Conservation (phyloP, 2,113 vertebrate species). For the Paratilapia polleni region DNA sequence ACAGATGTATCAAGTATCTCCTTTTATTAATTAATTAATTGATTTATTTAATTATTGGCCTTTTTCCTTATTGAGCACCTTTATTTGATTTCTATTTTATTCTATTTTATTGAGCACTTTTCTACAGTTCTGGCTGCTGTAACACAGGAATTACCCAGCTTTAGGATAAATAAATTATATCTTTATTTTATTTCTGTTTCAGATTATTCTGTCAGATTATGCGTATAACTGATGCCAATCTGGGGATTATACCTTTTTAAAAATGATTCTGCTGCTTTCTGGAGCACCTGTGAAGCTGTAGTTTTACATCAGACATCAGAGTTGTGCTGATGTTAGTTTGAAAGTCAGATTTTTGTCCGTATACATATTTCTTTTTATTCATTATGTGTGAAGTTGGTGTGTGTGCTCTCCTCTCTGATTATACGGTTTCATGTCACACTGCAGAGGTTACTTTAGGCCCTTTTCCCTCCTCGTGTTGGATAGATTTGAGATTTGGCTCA, state of each 20-base stretch:
- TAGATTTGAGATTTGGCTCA: neutral
- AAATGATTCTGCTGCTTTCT: neutral
- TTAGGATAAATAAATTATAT: neutral
- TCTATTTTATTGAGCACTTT: neutral
- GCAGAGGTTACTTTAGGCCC: neutral
- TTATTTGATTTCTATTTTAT: too few species aligned
- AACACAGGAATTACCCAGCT: neutral
- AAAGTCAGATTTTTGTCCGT: too few species aligned
- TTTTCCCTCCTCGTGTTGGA: neutral
- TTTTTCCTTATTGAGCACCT: neutral
- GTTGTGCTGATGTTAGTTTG: too few species aligned
- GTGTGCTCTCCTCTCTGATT: neutral
- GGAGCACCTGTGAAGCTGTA: neutral
- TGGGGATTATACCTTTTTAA: neutral
- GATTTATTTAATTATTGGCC: neutral
- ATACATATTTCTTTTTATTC: too few species aligned
- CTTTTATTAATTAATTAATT: neutral
- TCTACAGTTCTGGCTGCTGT: neutral
- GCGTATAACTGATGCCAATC: neutral
- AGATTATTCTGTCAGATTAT: neutral
- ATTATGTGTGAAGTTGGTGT: neutral
- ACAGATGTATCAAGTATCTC: too few species aligned
- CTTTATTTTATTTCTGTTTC: neutral
- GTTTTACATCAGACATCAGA: neutral
- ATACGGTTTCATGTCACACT: neutral